phyloP scores from a whole-genome alignment of 1,140 invertebrate species.

The Drosophila pseudoananassae region DNA sequence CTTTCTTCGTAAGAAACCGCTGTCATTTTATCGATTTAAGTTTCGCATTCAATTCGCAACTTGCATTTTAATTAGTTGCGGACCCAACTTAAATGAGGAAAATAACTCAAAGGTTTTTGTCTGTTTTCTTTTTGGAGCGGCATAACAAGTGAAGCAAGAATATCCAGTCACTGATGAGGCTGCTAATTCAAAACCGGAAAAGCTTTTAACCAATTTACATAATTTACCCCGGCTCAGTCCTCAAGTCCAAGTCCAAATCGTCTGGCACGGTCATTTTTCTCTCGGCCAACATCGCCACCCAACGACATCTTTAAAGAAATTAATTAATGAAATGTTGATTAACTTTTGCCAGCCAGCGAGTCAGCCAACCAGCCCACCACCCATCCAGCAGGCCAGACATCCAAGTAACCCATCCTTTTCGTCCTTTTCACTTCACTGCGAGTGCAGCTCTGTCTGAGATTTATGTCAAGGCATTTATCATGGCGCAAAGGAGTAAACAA shows the following conservation, averaged over 20 bases:
- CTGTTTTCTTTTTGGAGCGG: slow-evolving; percentile 33
- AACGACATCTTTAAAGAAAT: slow-evolving; percentile 81
- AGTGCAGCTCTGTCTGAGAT: slow-evolving; percentile 63
- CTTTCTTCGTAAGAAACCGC: background rate
- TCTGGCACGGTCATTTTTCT: slow-evolving; percentile 70
- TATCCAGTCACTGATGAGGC: slow-evolving; percentile 68
- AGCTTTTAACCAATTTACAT: slow-evolving; percentile 82
- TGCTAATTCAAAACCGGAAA: slow-evolving; percentile 82
- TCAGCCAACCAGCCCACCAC: background rate
- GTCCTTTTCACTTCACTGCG: slow-evolving; percentile 2
- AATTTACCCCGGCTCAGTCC: slow-evolving; percentile 61
- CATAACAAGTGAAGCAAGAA: slow-evolving; percentile 60
- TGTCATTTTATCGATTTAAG: slow-evolving; percentile 9
- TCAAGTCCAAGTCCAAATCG: slow-evolving; percentile 27
- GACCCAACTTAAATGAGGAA: slow-evolving; percentile 43
- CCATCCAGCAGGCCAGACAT: background rate
- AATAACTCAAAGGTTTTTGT: slow-evolving; percentile 41
- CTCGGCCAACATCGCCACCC: slow-evolving; percentile 29
- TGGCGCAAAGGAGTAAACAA: slow-evolving; percentile 75
- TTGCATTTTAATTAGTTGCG: slow-evolving; percentile 45
- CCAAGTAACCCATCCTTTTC: background rate
- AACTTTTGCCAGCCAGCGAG: slow-evolving; percentile 75
- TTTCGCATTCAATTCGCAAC: slow-evolving; percentile 21
- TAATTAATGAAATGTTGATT: slow-evolving; percentile 83
- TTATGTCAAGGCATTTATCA: slow-evolving; percentile 80